These are phyloP conservation scores for Fistularia commersonii DNA, from an alignment of 2,797 vertebrate species.

Conservation along the genomic window DNA sequence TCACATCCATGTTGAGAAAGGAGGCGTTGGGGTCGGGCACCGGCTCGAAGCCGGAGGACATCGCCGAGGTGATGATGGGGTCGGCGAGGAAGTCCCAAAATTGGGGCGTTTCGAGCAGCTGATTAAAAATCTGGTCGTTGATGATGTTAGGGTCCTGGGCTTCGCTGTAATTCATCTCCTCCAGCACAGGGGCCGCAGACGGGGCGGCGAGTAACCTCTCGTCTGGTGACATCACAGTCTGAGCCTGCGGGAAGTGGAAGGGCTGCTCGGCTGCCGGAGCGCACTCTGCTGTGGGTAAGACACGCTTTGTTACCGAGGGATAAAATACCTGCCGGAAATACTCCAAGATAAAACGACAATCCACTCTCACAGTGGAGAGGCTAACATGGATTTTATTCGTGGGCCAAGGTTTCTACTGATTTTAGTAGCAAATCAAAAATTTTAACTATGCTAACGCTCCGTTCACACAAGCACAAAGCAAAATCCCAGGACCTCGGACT, in stretches of 20 bases:
- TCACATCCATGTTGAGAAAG: conserved; percentile 43
- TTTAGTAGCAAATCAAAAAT: too few relatives aligned
- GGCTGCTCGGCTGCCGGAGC: conserved; percentile 37
- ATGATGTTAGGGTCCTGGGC: conserved; percentile 25
- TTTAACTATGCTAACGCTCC: too few relatives aligned
- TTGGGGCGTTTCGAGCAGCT: conserved; percentile 29
- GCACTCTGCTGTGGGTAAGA: conserved; percentile 36
- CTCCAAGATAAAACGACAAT: too few relatives aligned
- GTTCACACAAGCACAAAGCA: too few relatives aligned
- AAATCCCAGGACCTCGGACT: too few relatives aligned
- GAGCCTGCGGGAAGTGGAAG: conserved; percentile 32
- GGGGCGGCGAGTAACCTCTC: conserved; percentile 21
- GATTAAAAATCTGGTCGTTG: conserved; percentile 3
- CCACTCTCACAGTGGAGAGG: too few relatives aligned
- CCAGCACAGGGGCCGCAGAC: conserved; percentile 1
- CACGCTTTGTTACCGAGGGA: conserved; percentile 17
- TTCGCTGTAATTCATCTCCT: conserved; percentile 39
- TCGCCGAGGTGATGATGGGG: neutral
- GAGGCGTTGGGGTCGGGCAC: conserved; percentile 11
- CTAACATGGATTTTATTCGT: too few relatives aligned
- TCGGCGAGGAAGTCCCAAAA: conserved; percentile 24
- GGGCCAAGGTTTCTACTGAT: too few relatives aligned
- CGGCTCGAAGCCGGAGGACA: conserved; percentile 17
- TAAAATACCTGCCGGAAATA: neutral
- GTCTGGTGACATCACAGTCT: conserved; percentile 21